Conservation (phyloP, 2,797 vertebrate species). For the Geotrypetes seraphini region DNA sequence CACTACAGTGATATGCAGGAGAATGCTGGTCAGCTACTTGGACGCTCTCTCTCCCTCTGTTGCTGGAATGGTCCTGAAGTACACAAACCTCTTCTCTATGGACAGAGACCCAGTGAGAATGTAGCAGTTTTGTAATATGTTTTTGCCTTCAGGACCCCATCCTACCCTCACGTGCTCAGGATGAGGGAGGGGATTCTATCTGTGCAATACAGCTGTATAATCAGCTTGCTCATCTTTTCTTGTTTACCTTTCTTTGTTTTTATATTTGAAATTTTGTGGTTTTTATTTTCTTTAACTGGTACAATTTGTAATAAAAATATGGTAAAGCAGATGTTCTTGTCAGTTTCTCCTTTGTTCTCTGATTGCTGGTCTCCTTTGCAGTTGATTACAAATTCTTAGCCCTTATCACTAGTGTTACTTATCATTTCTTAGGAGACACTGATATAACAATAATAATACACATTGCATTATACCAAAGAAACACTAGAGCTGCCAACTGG, state of each 20-base stretch:
- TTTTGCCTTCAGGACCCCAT: slow-evolving; percentile 38
- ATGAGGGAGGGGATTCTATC: slow-evolving; percentile 20
- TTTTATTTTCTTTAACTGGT: slow-evolving; percentile 44
- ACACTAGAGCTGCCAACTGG: no score
- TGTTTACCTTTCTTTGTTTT: slow-evolving; percentile 38
- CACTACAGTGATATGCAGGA: no score
- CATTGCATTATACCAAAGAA: no score
- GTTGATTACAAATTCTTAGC: no score
- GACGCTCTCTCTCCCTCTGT: no score
- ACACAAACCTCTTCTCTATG: slow-evolving; percentile 28
- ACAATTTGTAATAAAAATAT: slow-evolving; percentile 67
- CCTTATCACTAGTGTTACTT: no score
- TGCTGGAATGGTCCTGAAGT: slow-evolving; percentile 35
- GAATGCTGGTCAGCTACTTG: no score
- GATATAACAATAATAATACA: no score
- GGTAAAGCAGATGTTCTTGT: slow-evolving; percentile 37
- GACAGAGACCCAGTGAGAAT: slow-evolving; percentile 58
- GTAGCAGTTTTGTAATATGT: slow-evolving; percentile 50
- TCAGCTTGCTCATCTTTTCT: slow-evolving; percentile 44
- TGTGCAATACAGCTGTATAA: slow-evolving; percentile 40
- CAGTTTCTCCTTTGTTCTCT: slow-evolving; percentile 13
- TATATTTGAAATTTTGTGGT: slow-evolving; percentile 39
- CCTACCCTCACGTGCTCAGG: slow-evolving; percentile 27
- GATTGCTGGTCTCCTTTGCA: no score
- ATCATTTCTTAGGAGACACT: no score